Percentiles rank a stretch among this genome's conserved stretches.
phyloP scores from a whole-genome alignment of 2,888 invertebrate species.

The Caenorhabditis macrosperma region DNA sequence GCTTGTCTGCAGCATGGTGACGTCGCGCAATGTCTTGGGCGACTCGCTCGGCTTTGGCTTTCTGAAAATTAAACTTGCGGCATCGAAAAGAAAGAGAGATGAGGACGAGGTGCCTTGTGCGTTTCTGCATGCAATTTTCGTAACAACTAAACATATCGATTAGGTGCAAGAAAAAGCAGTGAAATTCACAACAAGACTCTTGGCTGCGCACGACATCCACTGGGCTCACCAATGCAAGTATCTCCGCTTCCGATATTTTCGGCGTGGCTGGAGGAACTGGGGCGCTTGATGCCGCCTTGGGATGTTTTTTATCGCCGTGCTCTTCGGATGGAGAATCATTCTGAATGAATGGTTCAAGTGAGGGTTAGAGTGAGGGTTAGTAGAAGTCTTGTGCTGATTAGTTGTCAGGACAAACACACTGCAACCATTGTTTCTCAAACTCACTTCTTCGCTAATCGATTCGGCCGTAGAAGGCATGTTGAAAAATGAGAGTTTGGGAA shows the following conservation, averaged over 20 bases:
- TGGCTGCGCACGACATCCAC: slow-evolving; percentile 2
- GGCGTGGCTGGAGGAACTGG: neutral
- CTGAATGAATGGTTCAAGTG: neutral
- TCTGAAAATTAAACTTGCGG: slow-evolving; percentile 15
- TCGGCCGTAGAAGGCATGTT: neutral
- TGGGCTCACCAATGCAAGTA: neutral
- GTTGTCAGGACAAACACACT: neutral
- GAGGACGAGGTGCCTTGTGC: neutral
- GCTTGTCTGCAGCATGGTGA: slow-evolving; percentile 9
- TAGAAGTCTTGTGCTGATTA: neutral
- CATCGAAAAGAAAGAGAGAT: neutral
- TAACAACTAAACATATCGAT: neutral
- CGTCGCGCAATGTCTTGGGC: slow-evolving; percentile 25
- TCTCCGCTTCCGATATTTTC: neutral
- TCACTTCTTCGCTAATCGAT: slow-evolving; percentile 7
- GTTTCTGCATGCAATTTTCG: too few species aligned
- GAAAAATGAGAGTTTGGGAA: slow-evolving; percentile 43
- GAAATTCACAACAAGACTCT: neutral
- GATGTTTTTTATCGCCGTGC: neutral
- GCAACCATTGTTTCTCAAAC: neutral
- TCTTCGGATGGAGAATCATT: slow-evolving; percentile 11
- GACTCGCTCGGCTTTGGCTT: slow-evolving; percentile 15
- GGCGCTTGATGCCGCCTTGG: neutral
- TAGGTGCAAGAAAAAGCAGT: neutral
- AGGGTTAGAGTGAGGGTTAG: neutral